These are phyloP conservation scores for Globodera ellingtonae DNA, from an alignment of 1,140 invertebrate genomes.

Conservation along the genomic window DNA sequence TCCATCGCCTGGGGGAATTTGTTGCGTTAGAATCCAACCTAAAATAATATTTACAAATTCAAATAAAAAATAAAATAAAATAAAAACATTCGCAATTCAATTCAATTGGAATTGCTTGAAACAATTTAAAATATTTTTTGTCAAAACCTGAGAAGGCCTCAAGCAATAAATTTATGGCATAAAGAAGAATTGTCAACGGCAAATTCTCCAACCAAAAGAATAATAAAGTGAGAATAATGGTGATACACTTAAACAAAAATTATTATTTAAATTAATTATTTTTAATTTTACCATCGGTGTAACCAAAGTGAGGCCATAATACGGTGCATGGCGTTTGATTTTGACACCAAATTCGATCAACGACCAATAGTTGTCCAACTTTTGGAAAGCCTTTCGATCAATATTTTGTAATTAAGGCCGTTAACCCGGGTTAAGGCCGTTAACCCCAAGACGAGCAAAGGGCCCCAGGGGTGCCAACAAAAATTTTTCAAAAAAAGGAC, in stretches of 20 bases:
- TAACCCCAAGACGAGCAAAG: too few relatives aligned
- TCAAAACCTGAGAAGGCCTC: conserved; percentile 41
- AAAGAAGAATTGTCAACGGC: conserved; percentile 32
- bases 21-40: conserved; percentile 39
- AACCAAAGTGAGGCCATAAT: conserved; percentile 53
- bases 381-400: neutral
- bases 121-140: too few relatives aligned
- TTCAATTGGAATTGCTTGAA: too few relatives aligned
- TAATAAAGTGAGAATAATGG: conserved; percentile 42
- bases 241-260: conserved; percentile 46
- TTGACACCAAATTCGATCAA: conserved; percentile 58
- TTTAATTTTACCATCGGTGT: conserved; percentile 49
- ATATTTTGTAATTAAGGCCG: neutral
- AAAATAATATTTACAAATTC: conserved; percentile 5
- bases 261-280: neutral
- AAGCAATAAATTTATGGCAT: conserved; percentile 46
- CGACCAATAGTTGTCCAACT: conserved; percentile 61
- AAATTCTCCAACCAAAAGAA: conserved; percentile 53
- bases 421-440: conserved; percentile 38
- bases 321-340: conserved; percentile 57
- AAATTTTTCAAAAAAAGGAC: neutral
- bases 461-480: too few relatives aligned
- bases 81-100: too few relatives aligned
- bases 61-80: too few relatives aligned
- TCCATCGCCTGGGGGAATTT: conserved; percentile 56